Conservation (phyloP, 2,113 vertebrate species). For the Cyprinodon brontotheroides region DNA sequence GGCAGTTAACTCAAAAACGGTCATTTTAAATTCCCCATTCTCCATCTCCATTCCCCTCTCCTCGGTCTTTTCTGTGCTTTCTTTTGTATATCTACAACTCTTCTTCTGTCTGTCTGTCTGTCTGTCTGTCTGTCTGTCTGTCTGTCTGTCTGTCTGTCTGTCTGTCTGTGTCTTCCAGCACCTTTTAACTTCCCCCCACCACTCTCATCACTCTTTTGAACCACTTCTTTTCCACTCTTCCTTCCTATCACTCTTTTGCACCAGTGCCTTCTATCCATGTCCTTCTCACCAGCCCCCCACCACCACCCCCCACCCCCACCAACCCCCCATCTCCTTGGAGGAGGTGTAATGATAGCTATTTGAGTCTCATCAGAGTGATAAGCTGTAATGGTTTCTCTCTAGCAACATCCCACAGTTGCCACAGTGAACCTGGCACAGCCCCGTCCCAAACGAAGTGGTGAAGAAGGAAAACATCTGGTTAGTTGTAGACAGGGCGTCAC, state of each 20-base stretch:
- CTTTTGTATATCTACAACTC: slow-evolving; percentile 56
- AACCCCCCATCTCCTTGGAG: too few relatives aligned
- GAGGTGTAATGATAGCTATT: slow-evolving; percentile 87
- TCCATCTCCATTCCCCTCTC: slow-evolving; percentile 51
- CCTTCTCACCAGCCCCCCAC: slow-evolving; percentile 1
- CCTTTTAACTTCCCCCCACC: slow-evolving; percentile 57
- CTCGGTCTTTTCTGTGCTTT: slow-evolving; percentile 44
- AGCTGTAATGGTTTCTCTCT: slow-evolving; percentile 83
- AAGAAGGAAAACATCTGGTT: slow-evolving; percentile 63
- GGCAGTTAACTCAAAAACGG: slow-evolving; percentile 84
- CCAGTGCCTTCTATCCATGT: slow-evolving; percentile 14
- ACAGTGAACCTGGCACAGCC: slow-evolving; percentile 81
- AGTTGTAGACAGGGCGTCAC: slow-evolving; percentile 69
- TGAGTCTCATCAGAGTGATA: slow-evolving; percentile 85
- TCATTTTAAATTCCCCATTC: slow-evolving; percentile 81
- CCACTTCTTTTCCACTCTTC: slow-evolving; percentile 4
- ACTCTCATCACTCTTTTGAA: slow-evolving; percentile 20
- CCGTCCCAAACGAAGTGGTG: slow-evolving; percentile 63
- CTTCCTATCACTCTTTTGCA: slow-evolving; percentile 8
- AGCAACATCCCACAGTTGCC: slow-evolving; percentile 82
- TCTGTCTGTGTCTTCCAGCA: slow-evolving; percentile 10
- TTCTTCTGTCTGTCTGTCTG: slow-evolving; percentile 37
- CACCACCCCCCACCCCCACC: slow-evolving; percentile 21
- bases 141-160: too few relatives aligned
- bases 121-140: slow-evolving; percentile 16